Conservation (phyloP, 2,797 vertebrate species). For the Choloepus didactylus region DNA sequence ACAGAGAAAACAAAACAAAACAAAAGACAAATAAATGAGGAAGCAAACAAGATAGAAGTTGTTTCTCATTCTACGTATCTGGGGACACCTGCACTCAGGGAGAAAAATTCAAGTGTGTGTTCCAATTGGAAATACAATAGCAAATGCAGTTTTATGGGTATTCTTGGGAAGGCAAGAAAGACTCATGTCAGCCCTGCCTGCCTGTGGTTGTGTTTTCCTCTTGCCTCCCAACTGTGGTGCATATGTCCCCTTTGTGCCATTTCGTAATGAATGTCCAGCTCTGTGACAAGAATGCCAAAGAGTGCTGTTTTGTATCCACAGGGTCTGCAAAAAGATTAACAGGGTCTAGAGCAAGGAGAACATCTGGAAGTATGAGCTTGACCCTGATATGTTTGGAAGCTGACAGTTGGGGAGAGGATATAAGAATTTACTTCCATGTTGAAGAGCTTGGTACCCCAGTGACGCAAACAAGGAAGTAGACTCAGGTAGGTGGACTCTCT, state of each 20-base stretch:
- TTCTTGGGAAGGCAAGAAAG: conserved; percentile 15
- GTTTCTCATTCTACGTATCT: not conserved
- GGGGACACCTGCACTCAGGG: not conserved
- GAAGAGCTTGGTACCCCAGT: not conserved
- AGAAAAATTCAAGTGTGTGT: not conserved
- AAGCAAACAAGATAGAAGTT: not conserved
- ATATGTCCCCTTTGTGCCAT: not conserved
- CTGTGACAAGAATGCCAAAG: conserved; percentile 7
- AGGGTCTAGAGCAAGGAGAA: conserved; percentile 27
- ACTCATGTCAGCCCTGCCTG: not conserved
- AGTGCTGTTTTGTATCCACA: not conserved
- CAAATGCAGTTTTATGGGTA: not conserved
- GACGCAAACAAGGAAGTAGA: not conserved
- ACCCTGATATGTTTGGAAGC: not conserved
- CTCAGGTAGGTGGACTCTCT: not conserved
- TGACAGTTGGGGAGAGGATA: not conserved
- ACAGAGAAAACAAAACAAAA: not conserved
- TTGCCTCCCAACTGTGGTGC: not conserved
- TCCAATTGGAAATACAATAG: not conserved
- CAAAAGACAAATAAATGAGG: conserved; percentile 2
- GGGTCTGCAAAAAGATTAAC: conserved; percentile 64
- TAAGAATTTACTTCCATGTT: not conserved
- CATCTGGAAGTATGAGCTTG: not conserved
- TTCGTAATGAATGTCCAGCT: conserved; percentile 46
- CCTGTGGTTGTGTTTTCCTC: not conserved